A percentile compares a stretch with the other conserved stretches of the same genome.
Evolutionary conservation across 2,888 invertebrate genomes (phyloP).

Genomic region (Aleiodes testaceus): DNA sequence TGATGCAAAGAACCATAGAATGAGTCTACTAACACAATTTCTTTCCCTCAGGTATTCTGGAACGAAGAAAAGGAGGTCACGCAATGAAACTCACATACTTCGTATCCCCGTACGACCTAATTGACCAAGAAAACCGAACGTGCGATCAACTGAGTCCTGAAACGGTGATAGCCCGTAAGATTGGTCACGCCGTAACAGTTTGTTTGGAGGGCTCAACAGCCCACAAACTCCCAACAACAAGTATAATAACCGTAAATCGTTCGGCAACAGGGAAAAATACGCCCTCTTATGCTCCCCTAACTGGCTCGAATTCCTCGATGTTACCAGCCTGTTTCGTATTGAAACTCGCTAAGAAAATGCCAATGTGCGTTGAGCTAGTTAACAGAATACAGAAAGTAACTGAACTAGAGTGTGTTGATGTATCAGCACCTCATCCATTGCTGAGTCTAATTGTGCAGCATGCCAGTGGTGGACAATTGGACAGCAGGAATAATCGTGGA

Average conservation of each 20-base stretch:
- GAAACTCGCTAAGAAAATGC: slow-evolving; percentile 87
- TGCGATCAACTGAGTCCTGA: slow-evolving; percentile 85
- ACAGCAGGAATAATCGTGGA: slow-evolving; percentile 83
- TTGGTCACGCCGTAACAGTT: slow-evolving; percentile 92
- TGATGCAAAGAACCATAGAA: too few species aligned
- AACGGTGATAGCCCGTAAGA: slow-evolving; percentile 79
- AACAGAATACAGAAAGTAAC: slow-evolving; percentile 79
- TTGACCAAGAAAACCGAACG: slow-evolving; percentile 84
- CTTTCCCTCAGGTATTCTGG: slow-evolving; percentile 73
- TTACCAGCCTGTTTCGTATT: slow-evolving; percentile 93
- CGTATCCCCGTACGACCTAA: slow-evolving; percentile 92
- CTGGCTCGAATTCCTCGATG: slow-evolving; percentile 88
- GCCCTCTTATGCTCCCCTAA: slow-evolving; percentile 87
- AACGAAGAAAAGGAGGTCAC: slow-evolving; percentile 77
- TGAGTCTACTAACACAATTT: neutral
- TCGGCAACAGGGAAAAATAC: slow-evolving; percentile 83
- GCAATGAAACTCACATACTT: slow-evolving; percentile 96
- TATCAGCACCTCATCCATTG: slow-evolving; percentile 78
- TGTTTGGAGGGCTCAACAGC: slow-evolving; percentile 90
- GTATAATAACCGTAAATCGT: slow-evolving; percentile 81
- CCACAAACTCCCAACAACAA: slow-evolving; percentile 86
- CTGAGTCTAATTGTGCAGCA: slow-evolving; percentile 86
- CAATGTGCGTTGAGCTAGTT: slow-evolving; percentile 86
- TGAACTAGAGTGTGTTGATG: slow-evolving; percentile 76
- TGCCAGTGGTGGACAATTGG: slow-evolving; percentile 83